Conservation (phyloP, 2,797 vertebrate genomes). For the Champsocephalus gunnari region DNA sequence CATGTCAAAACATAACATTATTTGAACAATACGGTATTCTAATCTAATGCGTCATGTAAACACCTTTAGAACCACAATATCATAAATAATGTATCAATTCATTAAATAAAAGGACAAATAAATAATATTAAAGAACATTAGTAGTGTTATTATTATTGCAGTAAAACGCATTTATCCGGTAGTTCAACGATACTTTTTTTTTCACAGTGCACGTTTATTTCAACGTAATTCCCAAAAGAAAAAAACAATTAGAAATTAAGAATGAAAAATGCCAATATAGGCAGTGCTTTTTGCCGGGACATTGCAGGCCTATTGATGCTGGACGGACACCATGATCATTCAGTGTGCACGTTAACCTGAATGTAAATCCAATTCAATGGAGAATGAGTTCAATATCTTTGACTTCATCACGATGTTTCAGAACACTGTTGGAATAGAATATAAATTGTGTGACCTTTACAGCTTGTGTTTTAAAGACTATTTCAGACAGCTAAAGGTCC, state of each 20-base stretch:
- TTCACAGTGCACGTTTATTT: neutral
- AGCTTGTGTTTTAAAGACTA: too few relatives aligned
- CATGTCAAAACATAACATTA: neutral
- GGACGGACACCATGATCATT: neutral
- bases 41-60: neutral
- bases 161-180: neutral
- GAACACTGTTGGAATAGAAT: neutral
- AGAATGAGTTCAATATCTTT: neutral
- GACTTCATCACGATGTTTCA: neutral
- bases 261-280: neutral
- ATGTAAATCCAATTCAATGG: neutral
- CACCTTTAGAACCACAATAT: neutral
- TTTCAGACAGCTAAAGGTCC: neutral
- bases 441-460: neutral
- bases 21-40: neutral
- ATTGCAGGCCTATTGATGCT: neutral
- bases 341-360: neutral
- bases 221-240: neutral
- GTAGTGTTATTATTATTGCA: neutral
- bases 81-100: neutral
- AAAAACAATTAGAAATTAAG: neutral
- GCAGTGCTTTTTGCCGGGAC: neutral
- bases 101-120: neutral
- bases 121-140: neutral
- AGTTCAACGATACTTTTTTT: neutral